Conservation (phyloP, 2,888 invertebrate species). For the Temnothorax unifasciatus region DNA sequence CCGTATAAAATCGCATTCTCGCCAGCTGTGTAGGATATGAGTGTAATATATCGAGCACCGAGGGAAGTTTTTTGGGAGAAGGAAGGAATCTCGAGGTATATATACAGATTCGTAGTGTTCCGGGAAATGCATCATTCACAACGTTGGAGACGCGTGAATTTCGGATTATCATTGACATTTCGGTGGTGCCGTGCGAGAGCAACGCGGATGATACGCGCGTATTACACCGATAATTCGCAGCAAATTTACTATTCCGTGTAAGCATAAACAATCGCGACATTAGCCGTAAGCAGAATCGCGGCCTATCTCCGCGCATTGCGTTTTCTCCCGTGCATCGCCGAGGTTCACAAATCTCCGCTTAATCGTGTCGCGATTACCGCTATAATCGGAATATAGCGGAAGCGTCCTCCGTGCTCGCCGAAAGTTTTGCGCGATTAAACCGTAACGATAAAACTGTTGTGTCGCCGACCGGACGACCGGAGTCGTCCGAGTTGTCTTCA, state of each 20-base stretch:
- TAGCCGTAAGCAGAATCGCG: slow-evolving; percentile 38
- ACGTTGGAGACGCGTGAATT: slow-evolving; percentile 55
- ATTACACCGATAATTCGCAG: slow-evolving; percentile 66
- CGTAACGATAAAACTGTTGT: slow-evolving; percentile 19
- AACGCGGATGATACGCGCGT: slow-evolving; percentile 59
- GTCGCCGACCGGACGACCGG: background rate
- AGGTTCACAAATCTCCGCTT: slow-evolving; percentile 64
- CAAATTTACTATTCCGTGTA: slow-evolving; percentile 70
- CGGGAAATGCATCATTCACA: slow-evolving; percentile 24
- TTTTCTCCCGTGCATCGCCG: slow-evolving; percentile 22
- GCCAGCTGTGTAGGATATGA: background rate
- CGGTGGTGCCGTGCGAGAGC: slow-evolving; percentile 53
- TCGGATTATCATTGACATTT: slow-evolving; percentile 70
- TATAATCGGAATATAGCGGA: slow-evolving; percentile 1
- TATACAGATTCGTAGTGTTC: background rate
- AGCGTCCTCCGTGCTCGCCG: background rate
- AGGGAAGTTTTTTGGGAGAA: background rate
- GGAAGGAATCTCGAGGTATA: background rate
- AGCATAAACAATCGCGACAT: slow-evolving; percentile 70
- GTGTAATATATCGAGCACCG: background rate
- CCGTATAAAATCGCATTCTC: slow-evolving; percentile 17
- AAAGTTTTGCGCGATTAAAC: slow-evolving; percentile 26
- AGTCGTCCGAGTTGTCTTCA: background rate
- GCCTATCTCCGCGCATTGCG: slow-evolving; percentile 38
- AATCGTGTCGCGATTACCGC: slow-evolving; percentile 23